A percentile compares a stretch with the other conserved stretches of the same genome.
These are phyloP conservation scores for Spermophilus dauricus DNA, from an alignment of 2,113 vertebrate genomes.

Conservation along the genomic window DNA sequence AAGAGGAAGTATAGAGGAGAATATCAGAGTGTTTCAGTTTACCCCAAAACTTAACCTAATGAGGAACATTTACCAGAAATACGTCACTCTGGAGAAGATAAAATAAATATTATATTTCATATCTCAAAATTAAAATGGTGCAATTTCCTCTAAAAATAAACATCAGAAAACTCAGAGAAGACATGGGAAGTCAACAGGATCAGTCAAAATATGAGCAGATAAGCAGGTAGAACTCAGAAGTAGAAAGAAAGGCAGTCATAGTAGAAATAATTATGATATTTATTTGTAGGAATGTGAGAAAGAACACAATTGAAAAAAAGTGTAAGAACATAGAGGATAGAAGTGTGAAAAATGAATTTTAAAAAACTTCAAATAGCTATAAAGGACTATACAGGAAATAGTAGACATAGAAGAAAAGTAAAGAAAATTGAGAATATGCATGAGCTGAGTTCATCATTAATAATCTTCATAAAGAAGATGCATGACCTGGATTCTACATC, in stretches of 20 bases:
- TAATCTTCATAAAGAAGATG: no score
- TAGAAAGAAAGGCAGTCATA: background rate
- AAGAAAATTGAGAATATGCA: background rate
- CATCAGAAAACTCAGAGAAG: background rate
- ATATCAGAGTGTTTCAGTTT: background rate
- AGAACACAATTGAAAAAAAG: background rate
- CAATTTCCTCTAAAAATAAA: constrained; percentile 5
- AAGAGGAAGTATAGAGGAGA: background rate
- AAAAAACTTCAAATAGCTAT: background rate
- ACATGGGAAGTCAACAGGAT: background rate
- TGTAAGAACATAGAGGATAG: background rate
- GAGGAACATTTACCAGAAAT: background rate
- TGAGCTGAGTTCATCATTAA: background rate
- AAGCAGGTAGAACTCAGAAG: background rate
- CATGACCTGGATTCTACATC: no score
- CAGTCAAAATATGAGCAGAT: background rate
- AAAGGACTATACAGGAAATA: background rate
- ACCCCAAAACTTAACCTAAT: background rate
- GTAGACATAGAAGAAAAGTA: background rate
- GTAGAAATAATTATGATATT: background rate
- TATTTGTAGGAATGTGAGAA: background rate
- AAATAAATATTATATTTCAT: background rate
- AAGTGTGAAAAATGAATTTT: background rate
- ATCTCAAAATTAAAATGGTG: constrained; percentile 11
- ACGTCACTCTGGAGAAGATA: background rate